A percentile compares a stretch with the other conserved stretches of the same genome.
Evolutionary conservation across 92 coral and sea anemone genomes (phyloP).

Genomic region (Pocillopora grandis): DNA sequence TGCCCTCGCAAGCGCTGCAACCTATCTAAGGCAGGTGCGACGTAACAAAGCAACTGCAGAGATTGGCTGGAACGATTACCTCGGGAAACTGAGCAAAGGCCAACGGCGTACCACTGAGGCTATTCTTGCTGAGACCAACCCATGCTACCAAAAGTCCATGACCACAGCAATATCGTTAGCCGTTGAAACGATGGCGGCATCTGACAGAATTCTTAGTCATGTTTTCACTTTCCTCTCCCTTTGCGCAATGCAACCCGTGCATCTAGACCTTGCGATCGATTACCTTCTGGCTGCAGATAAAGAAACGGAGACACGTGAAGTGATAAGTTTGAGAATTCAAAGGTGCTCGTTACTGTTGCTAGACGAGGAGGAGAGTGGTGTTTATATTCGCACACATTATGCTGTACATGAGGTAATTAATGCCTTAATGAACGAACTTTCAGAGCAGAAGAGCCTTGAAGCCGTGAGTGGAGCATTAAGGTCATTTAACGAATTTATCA

Average conservation of each 20-base stretch:
- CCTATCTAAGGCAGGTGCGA: constrained; percentile 32
- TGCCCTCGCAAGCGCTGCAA: constrained; percentile 66
- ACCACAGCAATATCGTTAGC: constrained; percentile 52
- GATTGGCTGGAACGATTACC: constrained; percentile 41
- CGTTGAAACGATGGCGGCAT: constrained; percentile 25
- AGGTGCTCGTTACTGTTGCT: constrained; percentile 42
- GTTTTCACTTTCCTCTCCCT: constrained; percentile 36
- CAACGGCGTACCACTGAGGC: constrained; percentile 39
- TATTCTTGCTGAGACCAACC: constrained; percentile 28
- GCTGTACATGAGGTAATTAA: constrained; percentile 41
- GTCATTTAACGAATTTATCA: constrained; percentile 32
- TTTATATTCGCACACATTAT: constrained; percentile 44
- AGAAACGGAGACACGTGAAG: constrained; percentile 11
- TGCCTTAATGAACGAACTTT: neutral
- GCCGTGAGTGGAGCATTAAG: neutral
- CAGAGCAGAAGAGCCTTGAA: neutral
- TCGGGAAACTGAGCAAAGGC: constrained; percentile 33
- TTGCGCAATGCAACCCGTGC: constrained; percentile 24
- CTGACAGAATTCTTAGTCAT: constrained; percentile 27
- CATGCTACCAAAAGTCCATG: constrained; percentile 27
- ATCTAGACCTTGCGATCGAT: constrained; percentile 6
- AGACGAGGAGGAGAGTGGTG: constrained; percentile 18
- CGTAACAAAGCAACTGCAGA: neutral
- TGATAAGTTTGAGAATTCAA: constrained; percentile 23
- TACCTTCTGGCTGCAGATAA: constrained; percentile 16